Evolutionary conservation across 2,888 invertebrate species (phyloP).

Genomic region (Amiota minor): DNA sequence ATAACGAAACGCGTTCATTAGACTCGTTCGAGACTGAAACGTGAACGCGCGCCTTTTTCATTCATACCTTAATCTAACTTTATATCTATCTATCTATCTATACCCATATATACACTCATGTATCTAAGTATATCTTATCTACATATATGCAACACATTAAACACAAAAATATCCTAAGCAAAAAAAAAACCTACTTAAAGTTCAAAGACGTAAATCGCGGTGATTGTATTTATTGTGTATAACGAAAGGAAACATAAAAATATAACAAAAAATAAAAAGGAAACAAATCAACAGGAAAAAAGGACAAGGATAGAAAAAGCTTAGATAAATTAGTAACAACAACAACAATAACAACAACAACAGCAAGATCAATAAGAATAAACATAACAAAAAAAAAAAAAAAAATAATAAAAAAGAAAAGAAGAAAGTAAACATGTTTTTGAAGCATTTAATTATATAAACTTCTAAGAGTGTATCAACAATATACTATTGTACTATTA

Average conservation of each 20-base stretch:
- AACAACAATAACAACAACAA: background rate
- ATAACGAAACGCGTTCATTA: background rate
- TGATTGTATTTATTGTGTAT: slow-evolving; percentile 4
- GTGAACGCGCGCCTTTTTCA: slow-evolving; percentile 1
- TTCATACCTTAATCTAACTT: slow-evolving; percentile 5
- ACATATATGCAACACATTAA: background rate
- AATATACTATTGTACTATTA: no score
- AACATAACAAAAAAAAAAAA: no score
- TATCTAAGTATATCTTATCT: background rate
- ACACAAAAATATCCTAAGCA: slow-evolving; percentile 3
- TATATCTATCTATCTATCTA: background rate
- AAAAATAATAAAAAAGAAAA: no score
- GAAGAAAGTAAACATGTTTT: no score
- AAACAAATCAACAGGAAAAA: background rate
- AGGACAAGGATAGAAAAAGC: background rate
- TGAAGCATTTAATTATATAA: no score
- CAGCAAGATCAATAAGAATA: background rate
- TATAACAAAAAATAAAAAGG: background rate
- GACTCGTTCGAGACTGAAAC: background rate
- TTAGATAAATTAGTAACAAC: background rate
- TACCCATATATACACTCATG: background rate
- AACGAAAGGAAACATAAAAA: no score
- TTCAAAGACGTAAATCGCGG: slow-evolving; percentile 13
- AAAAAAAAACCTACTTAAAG: slow-evolving; percentile 1
- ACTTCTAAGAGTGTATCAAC: no score